Base-by-base conservation (phyloP, 2,888 invertebrate species). In the Hofmannophila pseudospretella region DNA sequence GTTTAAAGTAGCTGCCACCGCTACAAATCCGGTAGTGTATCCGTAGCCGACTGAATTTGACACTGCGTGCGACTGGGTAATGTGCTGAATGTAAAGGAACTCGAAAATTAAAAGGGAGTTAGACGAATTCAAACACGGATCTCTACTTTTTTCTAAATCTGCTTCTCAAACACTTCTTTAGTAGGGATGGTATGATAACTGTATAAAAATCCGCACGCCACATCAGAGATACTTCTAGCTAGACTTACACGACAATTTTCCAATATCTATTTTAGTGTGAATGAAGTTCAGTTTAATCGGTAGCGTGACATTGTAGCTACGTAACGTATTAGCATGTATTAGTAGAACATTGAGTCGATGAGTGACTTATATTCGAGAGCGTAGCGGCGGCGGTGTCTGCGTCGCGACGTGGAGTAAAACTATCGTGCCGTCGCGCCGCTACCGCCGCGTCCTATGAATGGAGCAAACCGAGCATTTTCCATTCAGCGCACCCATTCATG, bases 401-500 rank as follows among this genome's bases (percentile, higher is more conserved):
- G 57, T 39, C 49, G 54, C 49, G 42, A 20, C 38, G 39, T 14
- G 12, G 31, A 26, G 34, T 16, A 5, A 5, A 16, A 22, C 22
- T 22, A 22, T 3, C 8, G 22, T 7, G 22, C 7, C 22, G 22
- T 42, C 43, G 38, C 23, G 32, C 32, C 34, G 40, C 25, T 38
- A 44, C 25, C 44, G 37, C 41, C 46, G 37, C 38, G 49, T 48
- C 35, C 60, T 36, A 54, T 80, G 80, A 81, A 82, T 80, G 76
- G 73, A 69, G 66, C 71, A 63, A 65, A 60, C 67, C 62, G 65
- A 69, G 65, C 69, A 73, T 78, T 82, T 84, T 84, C 73, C 81
- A 85, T 84, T 82, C 69, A 81, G 63, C 49, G 57, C 64, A 63
- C 52, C 80, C 85, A 85, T 85, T 86, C 81, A 86, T 78, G 84